Evolutionary conservation across 2,797 vertebrate species (phyloP), one percentile per base, ranked within the genome.

Genomic region (Sebastes aleutianus): DNA sequence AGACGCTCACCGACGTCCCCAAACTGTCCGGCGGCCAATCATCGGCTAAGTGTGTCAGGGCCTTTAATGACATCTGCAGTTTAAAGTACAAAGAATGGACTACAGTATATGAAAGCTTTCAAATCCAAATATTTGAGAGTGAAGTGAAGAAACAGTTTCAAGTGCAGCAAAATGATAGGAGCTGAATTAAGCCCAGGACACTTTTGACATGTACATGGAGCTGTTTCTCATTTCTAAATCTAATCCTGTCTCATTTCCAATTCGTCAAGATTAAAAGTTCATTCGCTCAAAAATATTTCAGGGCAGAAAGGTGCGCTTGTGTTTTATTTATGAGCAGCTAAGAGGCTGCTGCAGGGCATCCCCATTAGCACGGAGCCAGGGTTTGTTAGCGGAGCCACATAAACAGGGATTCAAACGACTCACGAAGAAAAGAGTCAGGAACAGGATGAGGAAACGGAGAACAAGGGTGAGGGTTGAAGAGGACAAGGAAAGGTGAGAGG

Each of bases 251-350:
- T 82, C 62, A 67, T 89, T 85, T 85, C 57, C 16, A 73, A 63
- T 83, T 76, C 71, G 5, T 86, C 78, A 74, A 84, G 85, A 89
- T 88, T 83, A 88, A 86, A 91, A 90, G 88, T 90, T 86, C 71
- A 80, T 70, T 54, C 68, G 78, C 69, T 80, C 63, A 67, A 85
- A 77, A 77, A 81, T 63, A 86, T 90, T 85, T 81, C 70, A 70
- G 73, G 78, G 43, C 59, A 58, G 59, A 81, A 90, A 90, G 81
- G 82, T 85, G 88, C 7, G 0, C 78, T 70, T 65, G 62, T 93
- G 86, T 89, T 93, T 92, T 87, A 93, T 92, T 92, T 76, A 91
- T 92, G 86, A 93, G 89, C 79, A 47, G 88, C 90, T 92, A n/a
- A 88, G 90, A 89, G 92, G 90, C 78, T 79, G 88, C 93, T 89